Percentiles rank a stretch among this genome's conserved stretches.
phyloP scores from a whole-genome alignment of 2,113 vertebrate species.

The Erythrocebus patas region DNA sequence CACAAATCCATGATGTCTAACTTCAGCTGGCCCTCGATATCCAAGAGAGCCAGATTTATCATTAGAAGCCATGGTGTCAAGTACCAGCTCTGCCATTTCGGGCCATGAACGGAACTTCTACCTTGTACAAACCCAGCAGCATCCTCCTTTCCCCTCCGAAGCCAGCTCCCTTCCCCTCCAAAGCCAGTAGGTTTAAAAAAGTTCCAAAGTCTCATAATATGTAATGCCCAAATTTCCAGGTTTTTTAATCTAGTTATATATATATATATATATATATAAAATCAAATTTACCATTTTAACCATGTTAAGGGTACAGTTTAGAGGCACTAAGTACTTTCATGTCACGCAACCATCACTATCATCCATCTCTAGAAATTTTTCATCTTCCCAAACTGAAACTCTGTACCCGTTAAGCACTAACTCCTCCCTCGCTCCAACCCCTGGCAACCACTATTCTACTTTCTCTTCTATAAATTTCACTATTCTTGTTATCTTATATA shows the following conservation, averaged over 20 bases:
- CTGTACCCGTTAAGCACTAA: neutral
- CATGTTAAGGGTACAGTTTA: neutral
- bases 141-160: neutral
- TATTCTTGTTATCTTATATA: neutral
- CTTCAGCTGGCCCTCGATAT: neutral
- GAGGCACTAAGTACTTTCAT: neutral
- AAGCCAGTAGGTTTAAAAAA: neutral
- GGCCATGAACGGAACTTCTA: neutral
- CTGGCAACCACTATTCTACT: neutral
- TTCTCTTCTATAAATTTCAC: neutral
- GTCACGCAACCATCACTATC: neutral
- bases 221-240: neutral
- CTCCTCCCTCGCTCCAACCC: neutral
- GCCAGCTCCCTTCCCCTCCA: neutral
- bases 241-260: neutral
- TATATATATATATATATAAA: neutral
- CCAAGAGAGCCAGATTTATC: neutral
- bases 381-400: neutral
- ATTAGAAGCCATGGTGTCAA: neutral
- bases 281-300: neutral
- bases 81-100: neutral
- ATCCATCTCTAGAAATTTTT: neutral
- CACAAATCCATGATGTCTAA: neutral
- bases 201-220: neutral
- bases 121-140: neutral